Evolutionary conservation across 2,797 vertebrate species (phyloP), one percentile per base, ranked within the genome.

Genomic region (Aythya fuligula): DNA sequence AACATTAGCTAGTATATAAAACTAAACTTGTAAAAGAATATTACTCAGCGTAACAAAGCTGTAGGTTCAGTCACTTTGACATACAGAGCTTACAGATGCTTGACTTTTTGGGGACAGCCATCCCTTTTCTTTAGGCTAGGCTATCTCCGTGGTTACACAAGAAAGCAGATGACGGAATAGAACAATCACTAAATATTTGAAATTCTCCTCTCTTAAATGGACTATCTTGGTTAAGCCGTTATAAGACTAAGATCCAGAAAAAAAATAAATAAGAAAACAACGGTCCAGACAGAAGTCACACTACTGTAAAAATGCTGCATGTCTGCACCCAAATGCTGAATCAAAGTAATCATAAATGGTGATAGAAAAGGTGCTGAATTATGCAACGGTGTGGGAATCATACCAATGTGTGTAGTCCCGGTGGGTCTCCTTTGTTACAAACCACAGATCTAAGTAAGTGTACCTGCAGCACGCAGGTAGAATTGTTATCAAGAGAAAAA

Each of bases 261-360:
- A 65, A 74, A 41, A 36, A 36, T 36, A 36, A 47, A 36, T 4
- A 34, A 47, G n/a, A 16, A 15, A 24, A 36, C 32, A 13, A 61
- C 34, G 2, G 28, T 60, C 3, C 30, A 54, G 34, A 20, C 13
- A 61, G 61, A 69, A 1, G 0, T 0, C 4, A 36, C 13, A 43
- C 24, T 39, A 28, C 6, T 87, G 15, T 27, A 64, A 86, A 69
- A 43, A 41, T 24, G 22, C 19, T 64, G 0, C 11, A 77, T 30
- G 92, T 88, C 58, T 80, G 62, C 66, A 84, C 30, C 61, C 79
- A 73, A 60, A 66, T 32, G 65, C 22, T 27, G 20, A 72, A 30
- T 27, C 24, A 32, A 45, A 67, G 27, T 11, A 36, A 65, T 54
- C 32, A 14, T 8, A n/a, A 34, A 9, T 25, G 65, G 7, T 34